Evolutionary conservation across 2,797 vertebrate genomes (phyloP).

Genomic region (Gallinago stenura): DNA sequence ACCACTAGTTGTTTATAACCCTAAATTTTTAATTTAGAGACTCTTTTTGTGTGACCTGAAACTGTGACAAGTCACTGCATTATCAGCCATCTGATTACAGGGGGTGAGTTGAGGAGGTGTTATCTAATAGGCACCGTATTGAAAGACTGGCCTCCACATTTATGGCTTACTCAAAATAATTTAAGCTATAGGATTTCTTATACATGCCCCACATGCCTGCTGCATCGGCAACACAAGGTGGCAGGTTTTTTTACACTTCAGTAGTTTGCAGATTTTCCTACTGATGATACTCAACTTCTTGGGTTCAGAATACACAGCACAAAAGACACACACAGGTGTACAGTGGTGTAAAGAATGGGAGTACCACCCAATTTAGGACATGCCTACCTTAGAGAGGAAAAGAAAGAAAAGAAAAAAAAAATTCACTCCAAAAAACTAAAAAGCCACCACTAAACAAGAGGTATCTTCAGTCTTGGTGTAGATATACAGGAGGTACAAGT

Average conservation of each 20-base stretch:
- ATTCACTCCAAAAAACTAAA: not conserved
- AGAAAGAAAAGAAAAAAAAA: not conserved
- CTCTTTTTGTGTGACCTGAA: not conserved
- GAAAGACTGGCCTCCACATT: not conserved
- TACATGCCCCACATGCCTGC: not conserved
- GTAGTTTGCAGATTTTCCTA: not conserved
- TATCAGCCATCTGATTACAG: not conserved
- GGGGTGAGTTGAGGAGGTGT: not conserved
- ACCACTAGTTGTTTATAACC: not conserved
- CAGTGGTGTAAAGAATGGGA: fast-evolving
- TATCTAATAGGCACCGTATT: not conserved
- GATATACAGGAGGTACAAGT: not conserved
- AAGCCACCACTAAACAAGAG: not conserved
- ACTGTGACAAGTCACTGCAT: not conserved
- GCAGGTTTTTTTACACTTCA: not conserved
- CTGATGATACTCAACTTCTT: not conserved
- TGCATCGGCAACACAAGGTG: not conserved
- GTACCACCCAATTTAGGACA: not conserved
- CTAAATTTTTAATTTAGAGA: not conserved
- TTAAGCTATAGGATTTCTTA: not conserved
- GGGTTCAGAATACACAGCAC: not conserved
- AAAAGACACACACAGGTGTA: not conserved
- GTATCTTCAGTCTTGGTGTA: not conserved
- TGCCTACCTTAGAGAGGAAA: not conserved
- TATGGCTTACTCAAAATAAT: not conserved